Evolutionary conservation across 2,888 invertebrate species (phyloP).

Genomic region (Amiota mariae): DNA sequence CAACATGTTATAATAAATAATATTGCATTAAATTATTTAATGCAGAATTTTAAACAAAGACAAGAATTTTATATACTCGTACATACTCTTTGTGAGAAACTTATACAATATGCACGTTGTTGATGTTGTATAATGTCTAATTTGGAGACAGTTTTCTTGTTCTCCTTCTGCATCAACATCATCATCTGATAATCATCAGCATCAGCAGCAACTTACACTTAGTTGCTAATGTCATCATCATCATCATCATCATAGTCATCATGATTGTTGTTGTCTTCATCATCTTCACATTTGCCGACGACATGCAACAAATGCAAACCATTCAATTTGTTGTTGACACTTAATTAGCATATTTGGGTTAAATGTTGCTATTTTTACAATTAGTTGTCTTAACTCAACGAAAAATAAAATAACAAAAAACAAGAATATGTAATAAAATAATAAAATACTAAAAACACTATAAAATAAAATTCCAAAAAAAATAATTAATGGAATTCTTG

Average conservation of each 20-base stretch:
- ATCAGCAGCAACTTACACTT: too few relatives aligned
- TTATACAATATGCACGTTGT: constrained; percentile 11
- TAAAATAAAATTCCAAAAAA: too few relatives aligned
- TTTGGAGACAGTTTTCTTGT: constrained; percentile 29
- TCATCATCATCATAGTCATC: neutral
- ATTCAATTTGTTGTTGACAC: constrained; percentile 72
- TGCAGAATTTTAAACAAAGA: constrained; percentile 15
- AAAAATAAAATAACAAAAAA: too few relatives aligned
- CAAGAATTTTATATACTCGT: neutral
- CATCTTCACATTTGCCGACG: constrained; percentile 9
- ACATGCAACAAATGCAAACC: constrained; percentile 62
- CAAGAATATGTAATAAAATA: too few relatives aligned
- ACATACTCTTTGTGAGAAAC: neutral
- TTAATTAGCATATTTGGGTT: constrained; percentile 71
- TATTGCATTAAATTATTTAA: constrained; percentile 19
- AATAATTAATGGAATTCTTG: too few relatives aligned
- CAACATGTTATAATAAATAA: constrained; percentile 26
- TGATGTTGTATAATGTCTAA: constrained; percentile 19
- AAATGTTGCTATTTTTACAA: constrained; percentile 59
- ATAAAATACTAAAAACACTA: too few relatives aligned
- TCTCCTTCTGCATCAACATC: neutral
- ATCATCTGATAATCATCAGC: neutral
- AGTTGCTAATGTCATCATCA: neutral
- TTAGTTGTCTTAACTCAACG: neutral
- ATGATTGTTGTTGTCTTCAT: neutral